Evolutionary conservation across 2,113 vertebrate genomes (phyloP), one percentile per base, ranked within the genome.

Genomic region (Tachycineta bicolor): DNA sequence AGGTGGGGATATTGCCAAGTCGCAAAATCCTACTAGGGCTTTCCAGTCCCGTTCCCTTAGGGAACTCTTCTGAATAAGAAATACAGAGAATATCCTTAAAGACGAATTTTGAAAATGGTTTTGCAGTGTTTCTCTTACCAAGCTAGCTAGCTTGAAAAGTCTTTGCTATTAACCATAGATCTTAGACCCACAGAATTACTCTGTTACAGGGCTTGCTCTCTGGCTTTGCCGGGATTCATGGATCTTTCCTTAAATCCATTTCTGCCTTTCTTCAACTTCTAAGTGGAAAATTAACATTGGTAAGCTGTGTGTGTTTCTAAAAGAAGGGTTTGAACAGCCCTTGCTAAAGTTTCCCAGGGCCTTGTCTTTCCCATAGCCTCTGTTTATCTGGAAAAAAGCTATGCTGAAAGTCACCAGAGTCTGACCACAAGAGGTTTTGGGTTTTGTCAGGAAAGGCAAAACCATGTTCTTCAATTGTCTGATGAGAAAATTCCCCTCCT

Each of bases 1-100:
- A 98, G 97, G 77, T 93, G 96, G 97, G 47, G 56, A 56, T 84
- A 86, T 70, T 88, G 89, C 33, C 79, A 91, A 91, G 43, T 33
- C 59, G 34, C 58, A 88, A 59, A 97, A 81, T 71, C 29, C 4
- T 39, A 2, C 16, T 17, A 9, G 21, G 23, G 22, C 13, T 87
- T 80, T 60, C 52, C 14, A 59, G 14, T 39, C 14, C 26, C 8
- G 2, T 50, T 79, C 11, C 9, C 2, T 22, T 25, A 16, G 25
- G 31, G 20, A 80, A 13, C 9, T n/a, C 11, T 41, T 83, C 31
- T 71, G 46, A 86, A 37, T 26, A 56, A 88, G 31, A 90, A 94
- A 83, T 33, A 5, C 15, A 44, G 29, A 79, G 46, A 55, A 68
- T 7, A 78, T 52, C 46, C 41, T 65, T 75, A 34, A 68, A 63